A percentile compares a stretch with the other conserved stretches of the same genome.
These are phyloP conservation scores for Cuculus canorus DNA, from an alignment of 2,797 vertebrate species.

Conservation along the genomic window DNA sequence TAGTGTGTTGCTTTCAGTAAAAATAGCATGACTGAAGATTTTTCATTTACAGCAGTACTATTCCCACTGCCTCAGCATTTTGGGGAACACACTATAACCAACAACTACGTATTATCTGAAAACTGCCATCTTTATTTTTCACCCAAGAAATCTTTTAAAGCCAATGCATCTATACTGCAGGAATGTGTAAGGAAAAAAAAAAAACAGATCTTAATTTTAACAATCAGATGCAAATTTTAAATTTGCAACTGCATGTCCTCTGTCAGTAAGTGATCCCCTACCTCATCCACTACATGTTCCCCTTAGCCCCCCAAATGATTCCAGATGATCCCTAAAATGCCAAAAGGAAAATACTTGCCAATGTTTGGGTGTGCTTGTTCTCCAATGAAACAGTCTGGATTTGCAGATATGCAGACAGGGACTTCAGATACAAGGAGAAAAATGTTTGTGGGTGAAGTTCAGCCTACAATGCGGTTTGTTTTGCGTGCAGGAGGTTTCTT, in stretches of 20 bases:
- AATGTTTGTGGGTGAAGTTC: neutral
- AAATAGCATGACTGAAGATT: neutral
- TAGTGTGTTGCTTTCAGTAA: neutral
- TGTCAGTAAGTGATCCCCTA: neutral
- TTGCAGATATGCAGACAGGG: neutral
- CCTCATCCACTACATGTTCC: neutral
- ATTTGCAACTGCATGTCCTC: neutral
- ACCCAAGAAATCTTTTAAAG: neutral
- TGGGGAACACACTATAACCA: neutral
- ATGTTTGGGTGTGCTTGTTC: neutral
- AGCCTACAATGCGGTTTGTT: neutral
- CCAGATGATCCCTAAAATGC: neutral
- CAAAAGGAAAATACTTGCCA: neutral
- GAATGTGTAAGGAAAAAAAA: neutral
- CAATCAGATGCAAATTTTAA: neutral
- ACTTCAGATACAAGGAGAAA: neutral
- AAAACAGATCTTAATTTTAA: neutral
- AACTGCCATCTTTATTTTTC: neutral
- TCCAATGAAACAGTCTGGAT: neutral
- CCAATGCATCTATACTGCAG: neutral
- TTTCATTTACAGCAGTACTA: neutral
- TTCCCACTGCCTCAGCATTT: neutral
- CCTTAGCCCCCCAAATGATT: neutral
- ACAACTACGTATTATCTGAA: neutral
- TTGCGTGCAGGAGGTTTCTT: neutral